These are phyloP conservation scores for Plecturocebus donacophilus DNA, from an alignment of 2,113 vertebrate species.

Conservation along the genomic window DNA sequence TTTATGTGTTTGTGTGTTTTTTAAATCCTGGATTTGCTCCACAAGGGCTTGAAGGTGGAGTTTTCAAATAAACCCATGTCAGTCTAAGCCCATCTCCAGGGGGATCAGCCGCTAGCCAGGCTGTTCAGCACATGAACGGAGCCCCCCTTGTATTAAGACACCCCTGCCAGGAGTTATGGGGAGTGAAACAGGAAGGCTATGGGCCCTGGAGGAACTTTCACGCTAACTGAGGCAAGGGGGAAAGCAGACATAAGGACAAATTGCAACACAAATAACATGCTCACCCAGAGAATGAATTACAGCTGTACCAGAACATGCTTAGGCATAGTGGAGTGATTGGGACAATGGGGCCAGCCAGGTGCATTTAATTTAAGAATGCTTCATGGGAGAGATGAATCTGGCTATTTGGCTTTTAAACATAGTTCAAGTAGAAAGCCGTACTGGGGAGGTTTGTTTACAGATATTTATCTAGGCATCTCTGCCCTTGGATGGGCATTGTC, in stretches of 20 bases:
- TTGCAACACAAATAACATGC: neutral
- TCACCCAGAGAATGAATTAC: neutral
- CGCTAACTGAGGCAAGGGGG: neutral
- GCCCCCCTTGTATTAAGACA: neutral
- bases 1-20: neutral
- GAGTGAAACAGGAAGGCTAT: neutral
- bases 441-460: neutral
- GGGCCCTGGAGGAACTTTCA: neutral
- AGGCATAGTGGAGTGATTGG: too few species aligned
- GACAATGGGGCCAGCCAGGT: neutral
- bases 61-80: neutral
- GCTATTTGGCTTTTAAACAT: neutral
- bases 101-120: neutral
- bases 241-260: neutral
- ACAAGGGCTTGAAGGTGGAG: neutral
- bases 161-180: neutral
- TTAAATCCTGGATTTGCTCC: neutral
- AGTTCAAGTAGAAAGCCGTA: neutral
- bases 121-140: accelerated
- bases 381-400: neutral
- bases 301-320: neutral
- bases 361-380: neutral
- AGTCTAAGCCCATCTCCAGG: neutral
- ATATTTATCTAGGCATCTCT: too few species aligned
- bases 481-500: neutral